Evolutionary conservation across 2,888 invertebrate species (phyloP).

Genomic region (Octonoba sinensis): DNA sequence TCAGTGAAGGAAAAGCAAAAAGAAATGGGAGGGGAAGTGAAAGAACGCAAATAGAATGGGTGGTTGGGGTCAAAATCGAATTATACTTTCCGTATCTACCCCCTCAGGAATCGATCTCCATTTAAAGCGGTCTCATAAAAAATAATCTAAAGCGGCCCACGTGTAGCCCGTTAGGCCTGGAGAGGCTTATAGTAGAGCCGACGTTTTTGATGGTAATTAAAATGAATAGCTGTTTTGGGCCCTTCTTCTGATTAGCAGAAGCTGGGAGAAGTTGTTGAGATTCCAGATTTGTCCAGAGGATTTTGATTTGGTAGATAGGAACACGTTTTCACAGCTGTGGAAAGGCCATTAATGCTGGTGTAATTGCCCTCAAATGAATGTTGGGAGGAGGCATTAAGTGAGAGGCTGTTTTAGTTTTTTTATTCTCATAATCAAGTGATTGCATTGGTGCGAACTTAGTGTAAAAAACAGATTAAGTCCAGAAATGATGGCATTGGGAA

Average conservation of each 20-base stretch:
- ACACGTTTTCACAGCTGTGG: not conserved
- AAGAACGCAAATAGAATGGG: constrained; percentile 37
- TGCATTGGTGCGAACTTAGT: too few relatives aligned
- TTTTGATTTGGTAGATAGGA: too few relatives aligned
- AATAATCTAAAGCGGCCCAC: constrained; percentile 46
- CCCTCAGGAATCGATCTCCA: constrained; percentile 57
- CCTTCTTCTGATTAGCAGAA: not conserved
- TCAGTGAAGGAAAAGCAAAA: constrained; percentile 24
- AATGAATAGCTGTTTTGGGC: constrained; percentile 54
- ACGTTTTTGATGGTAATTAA: constrained; percentile 49
- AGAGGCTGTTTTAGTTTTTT: too few relatives aligned
- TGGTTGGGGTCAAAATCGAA: constrained; percentile 57
- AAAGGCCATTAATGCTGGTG: constrained; percentile 29
- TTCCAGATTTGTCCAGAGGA: too few relatives aligned
- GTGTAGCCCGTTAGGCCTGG: constrained; percentile 24
- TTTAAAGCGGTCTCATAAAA: constrained; percentile 57
- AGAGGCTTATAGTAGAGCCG: constrained; percentile 23
- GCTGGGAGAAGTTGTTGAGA: too few relatives aligned
- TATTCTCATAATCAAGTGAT: too few relatives aligned
- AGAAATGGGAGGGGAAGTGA: constrained; percentile 25
- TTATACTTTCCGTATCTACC: constrained; percentile 52
- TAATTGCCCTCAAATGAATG: constrained; percentile 41
- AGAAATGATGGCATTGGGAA: too few relatives aligned
- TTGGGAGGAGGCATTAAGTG: not conserved
- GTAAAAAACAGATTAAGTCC: too few relatives aligned